Evolutionary conservation across 2,113 vertebrate species (phyloP), one percentile per base, ranked within the genome.

Genomic region (Scomber japonicus): DNA sequence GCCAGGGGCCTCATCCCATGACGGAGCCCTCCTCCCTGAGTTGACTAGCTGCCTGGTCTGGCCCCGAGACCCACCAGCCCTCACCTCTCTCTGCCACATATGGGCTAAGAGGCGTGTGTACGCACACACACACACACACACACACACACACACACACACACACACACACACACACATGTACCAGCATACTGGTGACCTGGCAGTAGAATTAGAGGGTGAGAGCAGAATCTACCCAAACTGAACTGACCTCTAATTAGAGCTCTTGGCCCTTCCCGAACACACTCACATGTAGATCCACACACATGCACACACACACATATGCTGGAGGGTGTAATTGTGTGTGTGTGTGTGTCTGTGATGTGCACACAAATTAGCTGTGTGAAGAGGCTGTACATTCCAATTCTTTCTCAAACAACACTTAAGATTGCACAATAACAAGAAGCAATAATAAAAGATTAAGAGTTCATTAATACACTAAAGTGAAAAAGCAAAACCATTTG

Each of bases 181-280:
- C 51, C 45, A 80, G 67, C 85, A 61, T 75, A 40, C 75, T 84
- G 76, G 75, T 91, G 90, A 91, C 88, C 88, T 88, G 85, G 83
- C 82, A 84, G 77, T 83, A 56, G 65, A 88, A 86, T 89, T 65
- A 81, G 90, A 87, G 84, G 78, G 80, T 85, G 84, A 90, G 81
- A 92, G 88, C 66, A 89, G 73, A 92, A 91, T 90, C 89, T 88
- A 82, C 80, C 88, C 87, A 89, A 91, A 90, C 90, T 88, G 80
- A 88, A 74, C 88, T 93, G 92, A 94, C 93, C 94, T 95, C 93
- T 95, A 95, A 95, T 95, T 96, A 95, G 90, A 75, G 92, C 95
- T 95, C 80, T 91, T 94, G 94, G 92, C 84, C 85, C 72, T 89
- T 91, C 87, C 66, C 87, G 90, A 80, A 87, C 83, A 82, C 75